Percentiles rank a stretch among this genome's conserved stretches.
phyloP scores from a whole-genome alignment of 1,140 invertebrate genomes.

The Meloidogyne hapla region DNA sequence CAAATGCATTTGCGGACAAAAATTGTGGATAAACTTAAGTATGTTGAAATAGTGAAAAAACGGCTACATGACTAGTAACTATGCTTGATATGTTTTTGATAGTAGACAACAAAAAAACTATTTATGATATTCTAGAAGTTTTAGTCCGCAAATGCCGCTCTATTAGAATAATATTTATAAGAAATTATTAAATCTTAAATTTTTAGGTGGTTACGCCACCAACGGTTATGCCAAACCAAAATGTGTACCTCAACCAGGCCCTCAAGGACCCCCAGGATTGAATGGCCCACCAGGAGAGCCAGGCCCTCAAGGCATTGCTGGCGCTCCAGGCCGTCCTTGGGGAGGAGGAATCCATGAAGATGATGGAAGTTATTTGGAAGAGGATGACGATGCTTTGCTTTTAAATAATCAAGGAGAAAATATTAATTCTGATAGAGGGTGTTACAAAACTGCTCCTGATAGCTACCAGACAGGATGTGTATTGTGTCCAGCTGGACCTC shows the following conservation, averaged over 20 bases:
- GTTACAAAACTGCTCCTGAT: neutral
- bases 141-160: no score
- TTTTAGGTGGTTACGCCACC: neutral
- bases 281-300: neutral
- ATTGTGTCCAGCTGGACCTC: neutral
- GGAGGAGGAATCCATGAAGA: neutral
- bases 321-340: neutral
- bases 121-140: no score
- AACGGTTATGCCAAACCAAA: neutral
- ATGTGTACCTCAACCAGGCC: neutral
- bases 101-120: no score
- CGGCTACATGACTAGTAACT: no score
- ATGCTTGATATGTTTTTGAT: no score
- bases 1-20: no score
- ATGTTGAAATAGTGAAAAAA: no score
- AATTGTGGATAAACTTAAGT: no score
- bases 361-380: neutral
- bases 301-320: neutral
- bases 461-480: neutral
- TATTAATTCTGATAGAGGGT: neutral
- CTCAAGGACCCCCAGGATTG: neutral
- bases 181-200: no score
- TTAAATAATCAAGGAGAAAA: neutral
- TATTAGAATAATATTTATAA: no score
- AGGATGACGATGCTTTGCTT: neutral